Base-by-base conservation (phyloP, 2,888 invertebrate genomes). In the Hedychridium roseum region DNA sequence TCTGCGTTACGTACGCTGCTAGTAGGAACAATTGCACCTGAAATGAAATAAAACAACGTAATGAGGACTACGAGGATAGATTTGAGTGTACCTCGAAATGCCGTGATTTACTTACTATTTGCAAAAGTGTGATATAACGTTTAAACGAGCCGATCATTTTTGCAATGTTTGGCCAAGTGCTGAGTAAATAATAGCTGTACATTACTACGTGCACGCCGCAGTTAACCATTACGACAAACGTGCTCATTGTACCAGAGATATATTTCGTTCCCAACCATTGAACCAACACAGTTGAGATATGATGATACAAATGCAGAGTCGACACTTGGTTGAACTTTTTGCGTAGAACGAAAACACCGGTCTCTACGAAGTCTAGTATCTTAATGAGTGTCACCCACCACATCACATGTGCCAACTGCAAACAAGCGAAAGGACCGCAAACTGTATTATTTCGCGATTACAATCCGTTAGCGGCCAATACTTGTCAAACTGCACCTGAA, bases 231-330 rank as follows among this genome's bases (percentile, higher is more conserved):
- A 28, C 9, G 4, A 39, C 0, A 7, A 86, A 84, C 0, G 85
- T 82, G 1, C 84, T 78, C 73, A 86, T 83, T 26, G 84, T 86
- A 63, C 87, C 89, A 85, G 80, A 82, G 50, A 85, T 78, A 66
- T 83, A 85, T 76, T 85, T 88, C 2, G 82, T 76, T 1, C 78
- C 82, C 0, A 83, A 38, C 83, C 86, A 89, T 0, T 83, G 70
- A 1, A 89, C 74, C 0, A 83, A 61, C 11, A 86, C 64, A 0
- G 88, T 83, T 37, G 84, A 81, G 18, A 83, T 75, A 54, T 90
- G 90, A 75, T 90, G 90, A 65, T 90, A 90, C 0, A 90, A 77
- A 58, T 90, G 90, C 16, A 90, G 76, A 54, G 83, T 82, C 0
- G 89, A 85, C 2, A 89, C 85, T 78, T 90, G 90, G 14, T 82